A percentile compares a stretch with the other conserved stretches of the same genome.
Evolutionary conservation across 2,888 invertebrate genomes (phyloP).

Genomic region (Drosophila lacicola): DNA sequence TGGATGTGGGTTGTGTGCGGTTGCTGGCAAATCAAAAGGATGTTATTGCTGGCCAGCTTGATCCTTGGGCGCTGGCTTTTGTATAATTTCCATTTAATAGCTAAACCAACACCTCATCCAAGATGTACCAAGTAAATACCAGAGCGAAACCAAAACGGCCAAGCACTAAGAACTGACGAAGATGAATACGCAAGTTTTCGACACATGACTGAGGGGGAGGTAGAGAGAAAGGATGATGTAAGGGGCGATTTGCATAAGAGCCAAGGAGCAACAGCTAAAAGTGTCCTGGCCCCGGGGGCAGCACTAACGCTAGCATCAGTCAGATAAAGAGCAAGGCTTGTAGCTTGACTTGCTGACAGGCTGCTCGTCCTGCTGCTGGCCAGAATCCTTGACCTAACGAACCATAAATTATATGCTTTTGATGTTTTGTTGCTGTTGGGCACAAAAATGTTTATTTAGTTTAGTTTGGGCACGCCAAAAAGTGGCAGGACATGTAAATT

Average conservation of each 20-base stretch:
- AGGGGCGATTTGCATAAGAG: constrained; percentile 62
- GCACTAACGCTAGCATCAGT: not conserved
- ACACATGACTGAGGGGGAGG: constrained; percentile 25
- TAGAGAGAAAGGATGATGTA: not conserved
- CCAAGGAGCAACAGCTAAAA: constrained; percentile 33
- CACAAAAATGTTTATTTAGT: constrained; percentile 67
- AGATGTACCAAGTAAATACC: constrained; percentile 39
- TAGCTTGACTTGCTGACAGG: constrained; percentile 67
- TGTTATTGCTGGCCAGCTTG: constrained; percentile 61
- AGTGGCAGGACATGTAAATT: constrained; percentile 65
- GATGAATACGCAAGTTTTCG: constrained; percentile 79
- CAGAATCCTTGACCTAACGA: constrained; percentile 83
- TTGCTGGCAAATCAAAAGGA: constrained; percentile 70
- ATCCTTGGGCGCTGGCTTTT: constrained; percentile 40
- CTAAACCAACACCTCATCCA: constrained; percentile 64
- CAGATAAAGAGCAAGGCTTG: constrained; percentile 16
- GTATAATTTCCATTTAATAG: constrained; percentile 77
- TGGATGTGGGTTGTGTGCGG: not conserved
- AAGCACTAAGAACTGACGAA: constrained; percentile 71
- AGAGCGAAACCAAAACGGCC: constrained; percentile 23
- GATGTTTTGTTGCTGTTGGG: constrained; percentile 65
- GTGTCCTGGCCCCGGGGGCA: constrained; percentile 43
- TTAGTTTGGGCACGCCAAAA: constrained; percentile 52
- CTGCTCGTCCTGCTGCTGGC: constrained; percentile 8
- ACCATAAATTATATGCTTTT: constrained; percentile 84